Evolutionary conservation across 2,797 vertebrate species (phyloP), one percentile per base, ranked within the genome.

Genomic region (Chelon labrosus): DNA sequence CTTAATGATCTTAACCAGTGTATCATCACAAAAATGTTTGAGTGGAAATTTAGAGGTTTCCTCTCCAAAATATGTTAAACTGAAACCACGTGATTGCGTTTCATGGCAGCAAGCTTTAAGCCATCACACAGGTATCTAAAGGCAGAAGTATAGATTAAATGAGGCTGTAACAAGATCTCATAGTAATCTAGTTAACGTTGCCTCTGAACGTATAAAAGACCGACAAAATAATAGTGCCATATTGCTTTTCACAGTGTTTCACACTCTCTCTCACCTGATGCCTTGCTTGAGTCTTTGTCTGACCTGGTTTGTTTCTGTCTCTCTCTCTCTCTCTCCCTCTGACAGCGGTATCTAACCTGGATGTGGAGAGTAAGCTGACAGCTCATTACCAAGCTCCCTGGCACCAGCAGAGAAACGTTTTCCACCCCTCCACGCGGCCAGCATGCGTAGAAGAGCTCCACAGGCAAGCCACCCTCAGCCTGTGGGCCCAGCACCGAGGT

Each of bases 291-390:
- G 20, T 5, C 27, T 37, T 53, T 35, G 5, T 56, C 42, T 77
- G 49, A 77, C 54, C n/a, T 0, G 17, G 1, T 58, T n/a, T 7
- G 9, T 49, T 17, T 47, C 46, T 47, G 31, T 31, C n/a, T 19
- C 46, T 47, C n/a, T 64, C 27, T 60, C n/a, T 19, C 46, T 47
- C n/a, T 64, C 27, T 60, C 52, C 65, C 78, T 85, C 51, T 77
- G 55, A 51, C 93, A 99, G 98, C 98, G 13, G 96, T 98, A 69
- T 99, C 98, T 27, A 96, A 97, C 88, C 94, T 99, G 95, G 98
- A 99, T 60, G 91, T 94, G 68, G 98, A 99, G 92, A 98, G 97
- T 86, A 99, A 99, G 91, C 92, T 98, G 93, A 96, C 93, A 0
- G 85, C 93, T 11, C 96, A 98, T 60, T 98, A 96, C 90, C 95